Base-by-base conservation (phyloP, 1,140 invertebrate genomes). In the Drosophila pruinosa region DNA sequence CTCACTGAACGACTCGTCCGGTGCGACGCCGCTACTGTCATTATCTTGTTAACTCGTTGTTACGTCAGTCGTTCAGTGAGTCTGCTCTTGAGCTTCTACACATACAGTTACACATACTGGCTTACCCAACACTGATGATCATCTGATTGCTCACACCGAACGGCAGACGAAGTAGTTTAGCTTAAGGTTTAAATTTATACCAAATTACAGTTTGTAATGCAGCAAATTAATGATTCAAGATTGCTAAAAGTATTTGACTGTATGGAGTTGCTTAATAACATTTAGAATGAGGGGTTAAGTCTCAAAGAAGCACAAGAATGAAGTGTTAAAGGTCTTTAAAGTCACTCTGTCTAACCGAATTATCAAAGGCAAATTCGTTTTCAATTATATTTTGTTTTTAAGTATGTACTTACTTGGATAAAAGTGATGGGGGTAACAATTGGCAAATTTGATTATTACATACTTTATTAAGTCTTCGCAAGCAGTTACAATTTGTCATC, bases 21-120 rank as follows among this genome's bases (percentile, higher is more conserved):
- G 59, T 78, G 61, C 59, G 68, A 78, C 77, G 68, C 69, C 67
- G 81, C 81, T 86, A 85, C 81, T 85, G 81, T 85, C 82, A 85
- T 85, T 85, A 85, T 85, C 81, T 85, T 85, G 81, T 85, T 85
- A 85, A 85, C 81, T 85, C 79, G 81, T 86, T 85, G 81, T 85
- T 85, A 85, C 81, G 81, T 85, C 81, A 85, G 81, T 58, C 77
- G 59, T 65, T 47, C 72, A 57, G 45, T 85, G 73, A 65, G 70
- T 77, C 70, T 71, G 78, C 73, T 75, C 47, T 72, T 75, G 41
- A 78, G 80, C 80, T 83, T 79, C 48, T 45, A 64, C 62, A 68
- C 70, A 70, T n/a, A 47, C 15, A 17, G 15, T 12, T 5, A 31
- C 17, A 36, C 1, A 39, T 15, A 43, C 14, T 22, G 22, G 12